Evolutionary conservation across 2,113 vertebrate genomes (phyloP).

Genomic region (Python bivittatus): DNA sequence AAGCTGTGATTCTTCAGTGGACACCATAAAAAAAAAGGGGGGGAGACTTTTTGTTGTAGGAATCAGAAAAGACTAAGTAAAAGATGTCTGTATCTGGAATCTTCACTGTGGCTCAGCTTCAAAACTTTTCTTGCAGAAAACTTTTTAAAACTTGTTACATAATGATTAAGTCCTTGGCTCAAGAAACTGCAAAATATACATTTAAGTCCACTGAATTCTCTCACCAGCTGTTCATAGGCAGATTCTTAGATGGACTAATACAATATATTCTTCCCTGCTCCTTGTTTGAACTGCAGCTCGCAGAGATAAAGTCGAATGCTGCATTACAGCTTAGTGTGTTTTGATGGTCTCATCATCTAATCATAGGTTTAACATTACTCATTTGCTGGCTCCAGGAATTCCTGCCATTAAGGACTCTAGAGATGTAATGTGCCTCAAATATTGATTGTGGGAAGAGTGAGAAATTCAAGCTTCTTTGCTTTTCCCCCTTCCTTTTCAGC

Average conservation of each 20-base stretch:
- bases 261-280: slow-evolving; percentile 68
- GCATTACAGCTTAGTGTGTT: slow-evolving; percentile 78
- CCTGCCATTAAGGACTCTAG: slow-evolving; percentile 91
- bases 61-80: slow-evolving; percentile 61
- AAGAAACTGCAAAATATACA: slow-evolving; percentile 58
- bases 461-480: slow-evolving; percentile 84
- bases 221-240: slow-evolving; percentile 70
- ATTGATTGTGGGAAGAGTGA: slow-evolving; percentile 90
- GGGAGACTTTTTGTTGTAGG: neutral
- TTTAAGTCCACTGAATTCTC: slow-evolving; percentile 58
- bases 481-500: slow-evolving; percentile 66
- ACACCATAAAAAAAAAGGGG: slow-evolving; percentile 72
- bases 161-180: slow-evolving; percentile 70
- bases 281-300: slow-evolving; percentile 79
- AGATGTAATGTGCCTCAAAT: slow-evolving; percentile 95
- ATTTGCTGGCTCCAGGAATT: slow-evolving; percentile 89
- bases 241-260: slow-evolving; percentile 45
- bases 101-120: slow-evolving; percentile 73
- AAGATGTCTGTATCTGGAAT: slow-evolving; percentile 64
- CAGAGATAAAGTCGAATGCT: slow-evolving; percentile 73
- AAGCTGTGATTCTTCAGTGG: slow-evolving; percentile 71
- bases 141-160: slow-evolving; percentile 72
- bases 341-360: slow-evolving; percentile 84
- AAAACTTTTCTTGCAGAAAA: slow-evolving; percentile 68
- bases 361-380: slow-evolving; percentile 94